phyloP scores from a whole-genome alignment of 2,888 invertebrate species.

The Odontothrips loti region DNA sequence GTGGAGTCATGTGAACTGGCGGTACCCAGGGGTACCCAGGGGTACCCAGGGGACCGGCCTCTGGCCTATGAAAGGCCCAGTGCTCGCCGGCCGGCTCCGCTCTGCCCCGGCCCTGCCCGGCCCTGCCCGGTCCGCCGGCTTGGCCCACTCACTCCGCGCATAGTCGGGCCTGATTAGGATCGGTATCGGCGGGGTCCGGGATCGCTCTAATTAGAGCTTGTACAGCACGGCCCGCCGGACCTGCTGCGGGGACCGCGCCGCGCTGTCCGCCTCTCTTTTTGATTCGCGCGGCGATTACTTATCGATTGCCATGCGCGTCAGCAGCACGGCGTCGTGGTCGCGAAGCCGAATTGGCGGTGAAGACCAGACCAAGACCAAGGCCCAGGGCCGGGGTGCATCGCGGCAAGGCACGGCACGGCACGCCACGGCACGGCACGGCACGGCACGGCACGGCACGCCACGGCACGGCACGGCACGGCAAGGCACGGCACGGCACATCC shows the following conservation, averaged over 20 bases:
- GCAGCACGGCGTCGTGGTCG: not conserved
- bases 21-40: too few species aligned
- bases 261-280: not conserved
- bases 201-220: constrained; percentile 16
- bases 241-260: not conserved
- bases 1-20: too few species aligned
- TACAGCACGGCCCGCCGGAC: not conserved
- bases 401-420: too few species aligned
- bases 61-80: not conserved
- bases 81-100: not conserved
- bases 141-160: not conserved
- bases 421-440: too few species aligned
- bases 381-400: too few species aligned
- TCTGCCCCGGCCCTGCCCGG: not conserved
- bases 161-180: not conserved
- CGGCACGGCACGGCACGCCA: too few species aligned
- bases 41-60: not conserved
- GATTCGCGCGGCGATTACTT: not conserved
- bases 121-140: not conserved
- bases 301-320: not conserved
- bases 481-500: not conserved
- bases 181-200: not conserved
- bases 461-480: not conserved
- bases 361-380: not conserved
- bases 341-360: not conserved